Conservation (phyloP, 30 jellyfish, hydroid and myxozoan genomes). For the Aurelia aurita complex sp. Pacific region DNA sequence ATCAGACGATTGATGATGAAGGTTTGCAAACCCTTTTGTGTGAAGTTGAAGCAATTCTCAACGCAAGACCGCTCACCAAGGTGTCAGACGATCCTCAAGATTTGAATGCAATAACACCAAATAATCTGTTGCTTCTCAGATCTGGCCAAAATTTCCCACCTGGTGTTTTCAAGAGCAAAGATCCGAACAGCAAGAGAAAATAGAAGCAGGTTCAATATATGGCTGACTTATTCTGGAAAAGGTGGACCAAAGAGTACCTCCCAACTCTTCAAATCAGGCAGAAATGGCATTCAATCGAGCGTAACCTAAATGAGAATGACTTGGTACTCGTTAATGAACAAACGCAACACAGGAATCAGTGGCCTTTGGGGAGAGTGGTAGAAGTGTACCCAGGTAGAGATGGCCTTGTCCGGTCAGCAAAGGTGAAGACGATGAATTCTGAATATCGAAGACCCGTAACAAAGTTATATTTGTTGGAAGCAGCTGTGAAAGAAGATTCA, state of each 20-base stretch:
- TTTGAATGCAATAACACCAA: slow-evolving; percentile 35
- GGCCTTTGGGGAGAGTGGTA: too few relatives aligned
- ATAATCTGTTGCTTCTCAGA: slow-evolving; percentile 3
- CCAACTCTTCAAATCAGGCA: slow-evolving; percentile 12
- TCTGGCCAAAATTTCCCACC: too few relatives aligned
- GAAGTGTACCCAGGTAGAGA: too few relatives aligned
- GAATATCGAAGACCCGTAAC: too few relatives aligned
- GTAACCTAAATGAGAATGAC: not conserved
- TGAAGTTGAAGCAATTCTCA: slow-evolving; percentile 37
- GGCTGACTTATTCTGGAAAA: slow-evolving; percentile 8
- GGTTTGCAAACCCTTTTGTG: not conserved
- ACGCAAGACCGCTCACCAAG: slow-evolving; percentile 41
- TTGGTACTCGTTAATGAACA: slow-evolving; percentile 4
- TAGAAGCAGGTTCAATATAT: too few relatives aligned
- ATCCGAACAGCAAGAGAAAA: too few relatives aligned
- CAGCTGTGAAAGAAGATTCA: too few relatives aligned
- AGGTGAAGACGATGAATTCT: too few relatives aligned
- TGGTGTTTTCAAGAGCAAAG: too few relatives aligned
- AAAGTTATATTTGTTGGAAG: too few relatives aligned
- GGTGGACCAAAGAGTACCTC: slow-evolving; percentile 35
- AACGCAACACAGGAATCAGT: not conserved
- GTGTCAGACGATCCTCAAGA: slow-evolving; percentile 47
- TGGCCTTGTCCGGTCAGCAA: too few relatives aligned
- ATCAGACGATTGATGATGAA: too few relatives aligned
- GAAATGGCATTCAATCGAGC: not conserved